phyloP scores from a whole-genome alignment of 2,797 vertebrate species.

The Fratercula arctica region DNA sequence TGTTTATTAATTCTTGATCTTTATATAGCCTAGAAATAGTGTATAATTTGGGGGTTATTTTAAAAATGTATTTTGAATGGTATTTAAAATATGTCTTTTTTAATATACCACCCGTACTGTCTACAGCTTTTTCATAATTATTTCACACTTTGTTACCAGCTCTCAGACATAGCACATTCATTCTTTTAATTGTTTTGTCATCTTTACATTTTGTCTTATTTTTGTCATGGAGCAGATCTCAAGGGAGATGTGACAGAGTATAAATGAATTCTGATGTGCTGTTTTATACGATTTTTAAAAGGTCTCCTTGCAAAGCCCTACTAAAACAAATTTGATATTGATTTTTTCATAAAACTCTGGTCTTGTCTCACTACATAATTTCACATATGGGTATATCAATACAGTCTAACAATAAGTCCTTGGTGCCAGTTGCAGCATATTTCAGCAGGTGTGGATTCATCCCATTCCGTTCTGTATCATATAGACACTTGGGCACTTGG shows the following conservation, averaged over 20 bases:
- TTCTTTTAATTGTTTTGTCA: constrained; percentile 28
- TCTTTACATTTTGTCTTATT: neutral
- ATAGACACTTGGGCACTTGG: neutral
- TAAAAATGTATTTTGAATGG: neutral
- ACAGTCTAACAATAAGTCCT: neutral
- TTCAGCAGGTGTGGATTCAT: neutral
- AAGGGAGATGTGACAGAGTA: neutral
- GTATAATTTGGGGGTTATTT: neutral
- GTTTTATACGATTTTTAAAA: neutral
- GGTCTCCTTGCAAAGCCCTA: neutral
- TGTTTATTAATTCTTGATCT: constrained; percentile 22
- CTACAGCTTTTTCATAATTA: neutral
- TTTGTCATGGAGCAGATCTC: neutral
- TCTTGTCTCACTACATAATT: neutral
- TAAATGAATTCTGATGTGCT: neutral
- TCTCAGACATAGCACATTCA: neutral
- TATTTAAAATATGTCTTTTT: neutral
- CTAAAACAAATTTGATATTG: constrained; percentile 32
- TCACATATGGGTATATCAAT: neutral
- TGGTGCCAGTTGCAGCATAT: neutral
- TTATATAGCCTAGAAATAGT: neutral
- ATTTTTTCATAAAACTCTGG: constrained; percentile 15
- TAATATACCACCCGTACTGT: neutral
- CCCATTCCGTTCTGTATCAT: neutral
- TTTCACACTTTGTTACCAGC: constrained; percentile 9